These are phyloP conservation scores for Ypsolopha scabrella DNA, from an alignment of 2,888 invertebrate genomes.

Conservation along the genomic window DNA sequence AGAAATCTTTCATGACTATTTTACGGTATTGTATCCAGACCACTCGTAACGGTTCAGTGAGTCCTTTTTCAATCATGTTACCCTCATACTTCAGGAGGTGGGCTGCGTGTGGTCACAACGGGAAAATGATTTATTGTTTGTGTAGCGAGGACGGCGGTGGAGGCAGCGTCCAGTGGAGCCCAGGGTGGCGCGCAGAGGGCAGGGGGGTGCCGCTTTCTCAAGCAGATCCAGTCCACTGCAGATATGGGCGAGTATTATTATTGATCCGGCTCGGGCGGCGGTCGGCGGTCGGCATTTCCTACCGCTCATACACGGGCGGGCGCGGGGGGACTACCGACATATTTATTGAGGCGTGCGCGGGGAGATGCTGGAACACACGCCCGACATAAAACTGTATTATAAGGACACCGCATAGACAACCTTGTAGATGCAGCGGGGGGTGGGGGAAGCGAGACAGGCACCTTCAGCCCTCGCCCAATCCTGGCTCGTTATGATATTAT, in stretches of 20 bases:
- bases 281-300: constrained; percentile 53
- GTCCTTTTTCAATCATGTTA: not conserved
- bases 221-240: constrained; percentile 67
- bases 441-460: constrained; percentile 39
- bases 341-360: constrained; percentile 54
- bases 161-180: constrained; percentile 12
- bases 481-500: constrained; percentile 73
- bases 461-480: constrained; percentile 61
- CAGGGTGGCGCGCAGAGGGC: constrained; percentile 17
- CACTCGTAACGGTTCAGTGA: not conserved
- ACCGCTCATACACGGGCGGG: constrained; percentile 58
- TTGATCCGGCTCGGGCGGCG: constrained; percentile 61
- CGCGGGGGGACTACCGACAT: constrained; percentile 38
- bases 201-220: constrained; percentile 48
- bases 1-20: not conserved
- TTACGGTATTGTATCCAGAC: not conserved
- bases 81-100: constrained; percentile 10
- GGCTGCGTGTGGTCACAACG: constrained; percentile 43
- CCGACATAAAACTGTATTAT: constrained; percentile 54
- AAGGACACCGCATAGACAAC: constrained; percentile 29
- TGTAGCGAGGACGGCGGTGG: constrained; percentile 30
- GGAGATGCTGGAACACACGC: constrained; percentile 29
- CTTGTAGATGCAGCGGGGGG: constrained; percentile 30
- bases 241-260: constrained; percentile 70
- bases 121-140: constrained; percentile 69